These are phyloP conservation scores for Colinus virginianus DNA, from an alignment of 2,113 vertebrate species.

Conservation along the genomic window DNA sequence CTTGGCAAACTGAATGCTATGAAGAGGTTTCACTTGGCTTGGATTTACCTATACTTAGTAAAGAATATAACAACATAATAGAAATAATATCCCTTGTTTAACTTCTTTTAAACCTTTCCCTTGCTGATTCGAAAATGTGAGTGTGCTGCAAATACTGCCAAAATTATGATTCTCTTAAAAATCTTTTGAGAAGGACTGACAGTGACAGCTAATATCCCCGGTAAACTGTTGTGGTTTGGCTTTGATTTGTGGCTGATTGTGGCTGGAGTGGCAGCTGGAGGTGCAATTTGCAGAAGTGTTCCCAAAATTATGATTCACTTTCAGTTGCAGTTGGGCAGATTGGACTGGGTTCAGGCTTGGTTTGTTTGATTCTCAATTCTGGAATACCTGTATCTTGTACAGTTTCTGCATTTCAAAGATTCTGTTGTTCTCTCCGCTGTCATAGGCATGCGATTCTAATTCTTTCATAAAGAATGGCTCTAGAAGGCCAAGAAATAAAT, in stretches of 20 bases:
- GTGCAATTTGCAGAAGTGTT: constrained; percentile 14
- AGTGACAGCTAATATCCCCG: neutral
- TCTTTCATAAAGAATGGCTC: neutral
- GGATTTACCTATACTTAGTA: neutral
- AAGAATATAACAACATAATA: neutral
- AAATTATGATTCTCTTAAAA: neutral
- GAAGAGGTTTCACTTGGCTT: constrained; percentile 6
- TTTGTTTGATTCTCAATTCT: neutral
- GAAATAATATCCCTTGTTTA: neutral
- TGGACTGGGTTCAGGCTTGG: neutral
- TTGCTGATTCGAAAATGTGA: neutral
- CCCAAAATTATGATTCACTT: constrained; percentile 35
- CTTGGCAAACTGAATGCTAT: neutral
- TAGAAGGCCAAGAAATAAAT: constrained; percentile 19
- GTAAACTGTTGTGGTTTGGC: constrained; percentile 32
- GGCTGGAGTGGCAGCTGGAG: constrained; percentile 1
- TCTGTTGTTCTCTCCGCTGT: neutral
- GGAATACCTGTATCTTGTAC: neutral
- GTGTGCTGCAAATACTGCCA: neutral
- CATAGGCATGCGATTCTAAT: neutral
- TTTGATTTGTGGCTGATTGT: constrained; percentile 35
- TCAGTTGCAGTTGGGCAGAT: neutral
- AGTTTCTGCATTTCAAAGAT: neutral
- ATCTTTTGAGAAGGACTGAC: neutral
- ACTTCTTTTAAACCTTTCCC: neutral